phyloP scores from a whole-genome alignment of 2,888 invertebrate genomes.

The Shargacucullia verbasci region DNA sequence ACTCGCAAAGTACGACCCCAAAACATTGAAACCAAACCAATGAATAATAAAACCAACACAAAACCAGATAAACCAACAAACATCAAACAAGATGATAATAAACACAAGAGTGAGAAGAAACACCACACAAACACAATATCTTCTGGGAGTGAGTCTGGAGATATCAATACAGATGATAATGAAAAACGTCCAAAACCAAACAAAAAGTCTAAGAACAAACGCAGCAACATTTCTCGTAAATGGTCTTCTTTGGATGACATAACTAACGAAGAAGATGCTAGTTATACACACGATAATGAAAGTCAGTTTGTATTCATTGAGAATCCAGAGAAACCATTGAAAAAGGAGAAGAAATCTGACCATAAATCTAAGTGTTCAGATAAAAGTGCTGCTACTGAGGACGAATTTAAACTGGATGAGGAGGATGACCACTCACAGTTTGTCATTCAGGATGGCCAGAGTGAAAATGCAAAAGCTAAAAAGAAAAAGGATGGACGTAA shows the following conservation, averaged over 20 bases:
- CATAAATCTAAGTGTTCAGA: constrained; percentile 71
- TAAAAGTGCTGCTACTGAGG: constrained; percentile 67
- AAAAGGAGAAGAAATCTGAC: constrained; percentile 79
- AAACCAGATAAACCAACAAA: constrained; percentile 78
- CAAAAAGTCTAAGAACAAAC: constrained; percentile 83
- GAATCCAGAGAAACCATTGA: constrained; percentile 78
- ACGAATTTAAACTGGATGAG: constrained; percentile 74
- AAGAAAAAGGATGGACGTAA: constrained; percentile 86
- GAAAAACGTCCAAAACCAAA: constrained; percentile 79
- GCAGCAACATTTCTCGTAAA: constrained; percentile 83
- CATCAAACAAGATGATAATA: constrained; percentile 73
- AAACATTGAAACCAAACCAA: constrained; percentile 78
- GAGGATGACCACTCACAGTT: constrained; percentile 76
- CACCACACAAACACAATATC: constrained; percentile 76
- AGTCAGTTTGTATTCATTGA: constrained; percentile 86
- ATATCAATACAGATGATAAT: constrained; percentile 80
- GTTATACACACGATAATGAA: constrained; percentile 72
- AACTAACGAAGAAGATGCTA: constrained; percentile 78
- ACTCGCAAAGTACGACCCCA: constrained; percentile 83
- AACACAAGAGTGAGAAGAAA: constrained; percentile 80
- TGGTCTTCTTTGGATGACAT: constrained; percentile 90
- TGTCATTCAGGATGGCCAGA: constrained; percentile 76
- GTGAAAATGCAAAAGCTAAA: constrained; percentile 72
- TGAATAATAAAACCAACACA: constrained; percentile 75
- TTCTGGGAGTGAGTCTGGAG: constrained; percentile 86